Evolutionary conservation across 1,140 invertebrate genomes (phyloP), one percentile per base, ranked within the genome.

Genomic region (Dolichoris vasculosae): DNA sequence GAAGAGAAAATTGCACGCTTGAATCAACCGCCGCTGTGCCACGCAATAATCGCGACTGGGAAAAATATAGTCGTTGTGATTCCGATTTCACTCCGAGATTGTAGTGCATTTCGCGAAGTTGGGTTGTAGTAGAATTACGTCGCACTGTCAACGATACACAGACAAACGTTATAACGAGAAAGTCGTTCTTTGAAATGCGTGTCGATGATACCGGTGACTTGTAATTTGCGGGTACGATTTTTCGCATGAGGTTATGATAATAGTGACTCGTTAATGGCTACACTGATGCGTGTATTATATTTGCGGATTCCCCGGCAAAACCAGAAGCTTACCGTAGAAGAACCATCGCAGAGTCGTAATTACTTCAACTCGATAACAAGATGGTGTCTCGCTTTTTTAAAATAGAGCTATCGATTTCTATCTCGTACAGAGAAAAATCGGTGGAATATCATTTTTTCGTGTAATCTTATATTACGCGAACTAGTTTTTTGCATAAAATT

Each of bases 21-120:
- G 20, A 71, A 40, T 71, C 13, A 71, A 23, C 67, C 67, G 35
- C 35, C 38, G 23, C 9, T 7, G 7, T 4, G 0, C 26, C 8
- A 17, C 43, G 55, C 3, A 64, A 81, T 81, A 69, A 81, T 81
- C 23, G 67, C 35, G 63, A 32, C 8, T 13, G 59, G n/a, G 78
- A 40, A 43, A 81, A 81, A 69, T 46, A 81, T 63, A 81, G 78
- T 81, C 59, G 78, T 79, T 81, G 63, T 40, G 77, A 64, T 9
- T 67, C 30, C 63, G 63, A 81, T 81, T 81, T 81, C 43, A 43
- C n/a, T 30, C 43, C n/a, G 55, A 67, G 78, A 69, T 81, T 67
- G 63, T 46, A 81, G 43, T 64, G 17, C 17, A 64, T 79, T 63
- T 79, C 23, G 43, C 63, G 15, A 48, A 46, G 17, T 63, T 79